Evolutionary conservation across 2,888 invertebrate species (phyloP).

Genomic region (Psylliodes chrysocephalus): DNA sequence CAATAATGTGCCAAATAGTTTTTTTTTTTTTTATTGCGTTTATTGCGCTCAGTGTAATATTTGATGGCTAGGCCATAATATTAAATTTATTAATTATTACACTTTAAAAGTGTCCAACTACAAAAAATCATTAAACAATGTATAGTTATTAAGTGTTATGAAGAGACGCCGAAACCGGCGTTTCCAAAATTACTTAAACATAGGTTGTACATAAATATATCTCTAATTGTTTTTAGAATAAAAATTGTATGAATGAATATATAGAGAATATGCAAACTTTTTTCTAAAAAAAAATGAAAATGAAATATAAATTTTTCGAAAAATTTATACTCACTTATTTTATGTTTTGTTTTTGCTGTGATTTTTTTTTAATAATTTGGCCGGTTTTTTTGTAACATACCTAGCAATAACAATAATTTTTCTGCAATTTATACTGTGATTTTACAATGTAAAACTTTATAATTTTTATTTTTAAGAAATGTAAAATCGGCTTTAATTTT

Average conservation of each 20-base stretch:
- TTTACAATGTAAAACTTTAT: conserved; percentile 47
- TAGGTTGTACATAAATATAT: conserved; percentile 54
- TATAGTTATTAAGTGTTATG: conserved; percentile 59
- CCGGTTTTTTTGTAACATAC: conserved; percentile 56
- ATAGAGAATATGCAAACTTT: conserved; percentile 51
- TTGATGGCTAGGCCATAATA: conserved; percentile 61
- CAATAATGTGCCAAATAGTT: conserved; percentile 54
- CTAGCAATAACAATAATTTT: conserved; percentile 56
- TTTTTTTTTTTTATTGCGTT: conserved; percentile 45
- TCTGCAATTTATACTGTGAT: conserved; percentile 56
- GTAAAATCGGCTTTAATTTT: conserved; percentile 43
- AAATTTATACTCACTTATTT: conserved; percentile 45
- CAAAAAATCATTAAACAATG: conserved; percentile 59
- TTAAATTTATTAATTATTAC: conserved; percentile 56
- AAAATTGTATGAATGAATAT: conserved; percentile 52
- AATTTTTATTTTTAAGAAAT: conserved; percentile 46
- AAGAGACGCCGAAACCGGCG: conserved; percentile 38
- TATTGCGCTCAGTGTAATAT: conserved; percentile 56
- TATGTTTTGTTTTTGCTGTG: conserved; percentile 50
- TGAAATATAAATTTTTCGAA: conserved; percentile 44
- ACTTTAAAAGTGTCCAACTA: conserved; percentile 62
- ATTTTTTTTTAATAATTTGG: conserved; percentile 50
- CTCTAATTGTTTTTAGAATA: conserved; percentile 52
- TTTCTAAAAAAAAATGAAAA: conserved; percentile 48
- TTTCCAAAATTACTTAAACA: conserved; percentile 46